Base-by-base conservation (phyloP, 2,888 invertebrate species). In the Cactoblastis cactorum region DNA sequence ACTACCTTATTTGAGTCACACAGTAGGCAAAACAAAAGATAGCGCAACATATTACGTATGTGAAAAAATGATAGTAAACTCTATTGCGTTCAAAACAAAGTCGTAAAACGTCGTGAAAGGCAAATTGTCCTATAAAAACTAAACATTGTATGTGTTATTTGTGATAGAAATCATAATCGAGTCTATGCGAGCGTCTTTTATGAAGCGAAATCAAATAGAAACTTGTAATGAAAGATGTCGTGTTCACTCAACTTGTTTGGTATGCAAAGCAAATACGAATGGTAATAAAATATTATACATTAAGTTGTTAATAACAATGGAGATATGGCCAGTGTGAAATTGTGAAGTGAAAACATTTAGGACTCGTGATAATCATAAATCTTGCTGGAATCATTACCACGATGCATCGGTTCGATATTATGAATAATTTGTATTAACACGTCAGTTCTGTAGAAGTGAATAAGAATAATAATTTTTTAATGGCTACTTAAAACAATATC, bases 171-270 rank as follows among this genome's bases (percentile, higher is more conserved):
- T 82, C 85, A 73, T 84, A 86, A 86, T 86, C 83, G 78, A 70
- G 69, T 77, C 74, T 69, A 74, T 77, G 83, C 75, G 74, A 86
- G 80, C 75, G 68, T 64, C 73, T 81, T 86, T 84, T 86, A 86
- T 83, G 86, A 83, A 77, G 71, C 79, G 75, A 83, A 86, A 88
- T 85, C 88, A 88, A 89, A 88, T 89, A 88, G 89, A 89, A 88
- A 88, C 88, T 81, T 83, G 87, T 80, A 86, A 86, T 87, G 83
- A 83, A 83, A 83, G 83, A 86, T 84, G 83, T 83, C 80, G 73
- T 81, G 69, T 77, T 71, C 77, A 71, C 71, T 74, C 67, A 70
- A 75, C 78, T 74, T 81, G 87, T 84, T 82, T 80, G 77, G 78
- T 78, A 80, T 80, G 72, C 77, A 76, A 77, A 75, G 75, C 80